Evolutionary conservation across 2,113 vertebrate genomes (phyloP).

Genomic region (Balaeniceps rex): DNA sequence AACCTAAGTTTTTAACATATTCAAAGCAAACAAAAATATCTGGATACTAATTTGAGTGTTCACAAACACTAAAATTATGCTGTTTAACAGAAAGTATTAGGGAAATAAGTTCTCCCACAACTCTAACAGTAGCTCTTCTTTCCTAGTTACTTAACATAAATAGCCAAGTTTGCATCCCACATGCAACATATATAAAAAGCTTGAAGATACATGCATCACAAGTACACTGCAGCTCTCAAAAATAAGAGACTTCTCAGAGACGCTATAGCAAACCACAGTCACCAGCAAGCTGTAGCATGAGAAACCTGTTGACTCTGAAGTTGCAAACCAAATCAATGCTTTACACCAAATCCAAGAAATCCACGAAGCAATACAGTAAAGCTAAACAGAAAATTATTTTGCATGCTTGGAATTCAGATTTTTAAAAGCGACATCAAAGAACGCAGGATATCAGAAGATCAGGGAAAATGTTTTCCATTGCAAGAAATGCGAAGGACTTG

Average conservation of each 20-base stretch:
- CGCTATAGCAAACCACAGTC: not conserved
- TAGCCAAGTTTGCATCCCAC: not conserved
- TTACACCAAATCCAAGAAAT: not conserved
- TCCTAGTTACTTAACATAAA: not conserved
- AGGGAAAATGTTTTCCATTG: not conserved
- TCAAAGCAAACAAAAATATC: not conserved
- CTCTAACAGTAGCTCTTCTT: not conserved
- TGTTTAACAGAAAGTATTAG: not conserved
- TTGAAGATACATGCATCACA: not conserved
- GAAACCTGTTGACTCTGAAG: not conserved
- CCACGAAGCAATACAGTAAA: not conserved
- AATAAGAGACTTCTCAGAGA: not conserved
- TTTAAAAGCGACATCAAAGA: not conserved
- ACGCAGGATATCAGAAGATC: accelerated
- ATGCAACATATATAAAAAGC: not conserved
- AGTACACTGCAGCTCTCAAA: not conserved
- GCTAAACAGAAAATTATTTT: not conserved
- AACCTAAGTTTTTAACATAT: not conserved
- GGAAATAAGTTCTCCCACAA: not conserved
- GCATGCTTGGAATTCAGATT: not conserved
- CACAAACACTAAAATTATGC: not conserved
- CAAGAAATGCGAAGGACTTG: not conserved
- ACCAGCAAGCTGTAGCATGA: not conserved
- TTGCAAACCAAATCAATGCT: not conserved
- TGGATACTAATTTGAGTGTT: not conserved